Evolutionary conservation across 2,888 invertebrate species (phyloP).

Genomic region (Lobophora halterata): DNA sequence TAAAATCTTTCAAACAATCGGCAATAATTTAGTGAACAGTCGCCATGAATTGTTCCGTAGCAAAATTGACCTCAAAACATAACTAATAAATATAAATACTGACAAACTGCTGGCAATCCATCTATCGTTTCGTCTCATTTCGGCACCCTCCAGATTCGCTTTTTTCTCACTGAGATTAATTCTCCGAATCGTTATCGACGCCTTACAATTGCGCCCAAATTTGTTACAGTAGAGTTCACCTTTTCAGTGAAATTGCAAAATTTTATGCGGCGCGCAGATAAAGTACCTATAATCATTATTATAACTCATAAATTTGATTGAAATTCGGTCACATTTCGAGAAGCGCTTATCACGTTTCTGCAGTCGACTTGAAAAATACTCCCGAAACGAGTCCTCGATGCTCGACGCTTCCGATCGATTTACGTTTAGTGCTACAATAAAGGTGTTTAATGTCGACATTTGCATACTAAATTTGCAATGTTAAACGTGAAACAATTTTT

Average conservation of each 20-base stretch:
- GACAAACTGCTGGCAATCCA: constrained; percentile 52
- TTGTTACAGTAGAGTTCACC: constrained; percentile 78
- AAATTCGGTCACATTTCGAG: constrained; percentile 78
- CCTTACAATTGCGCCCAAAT: constrained; percentile 75
- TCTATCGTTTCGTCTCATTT: constrained; percentile 52
- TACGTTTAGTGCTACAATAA: constrained; percentile 69
- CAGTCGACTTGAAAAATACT: constrained; percentile 78
- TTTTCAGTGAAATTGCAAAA: constrained; percentile 77
- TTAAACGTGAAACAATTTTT: constrained; percentile 46
- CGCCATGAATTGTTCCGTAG: constrained; percentile 31
- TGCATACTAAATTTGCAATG: constrained; percentile 60
- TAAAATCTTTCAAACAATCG: too few relatives aligned
- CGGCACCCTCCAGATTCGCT: constrained; percentile 47
- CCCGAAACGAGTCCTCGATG: constrained; percentile 56
- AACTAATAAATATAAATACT: constrained; percentile 49
- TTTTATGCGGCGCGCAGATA: constrained; percentile 73
- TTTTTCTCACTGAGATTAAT: constrained; percentile 72
- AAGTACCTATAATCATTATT: constrained; percentile 79
- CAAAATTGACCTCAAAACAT: constrained; percentile 42
- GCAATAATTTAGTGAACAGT: constrained; percentile 11
- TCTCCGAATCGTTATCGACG: constrained; percentile 74
- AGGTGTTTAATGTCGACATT: constrained; percentile 67
- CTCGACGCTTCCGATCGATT: constrained; percentile 72
- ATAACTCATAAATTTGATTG: constrained; percentile 80
- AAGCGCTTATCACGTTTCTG: constrained; percentile 71